Base-by-base conservation (phyloP, 2,888 invertebrate species). In the Pyrocoelia pectoralis region DNA sequence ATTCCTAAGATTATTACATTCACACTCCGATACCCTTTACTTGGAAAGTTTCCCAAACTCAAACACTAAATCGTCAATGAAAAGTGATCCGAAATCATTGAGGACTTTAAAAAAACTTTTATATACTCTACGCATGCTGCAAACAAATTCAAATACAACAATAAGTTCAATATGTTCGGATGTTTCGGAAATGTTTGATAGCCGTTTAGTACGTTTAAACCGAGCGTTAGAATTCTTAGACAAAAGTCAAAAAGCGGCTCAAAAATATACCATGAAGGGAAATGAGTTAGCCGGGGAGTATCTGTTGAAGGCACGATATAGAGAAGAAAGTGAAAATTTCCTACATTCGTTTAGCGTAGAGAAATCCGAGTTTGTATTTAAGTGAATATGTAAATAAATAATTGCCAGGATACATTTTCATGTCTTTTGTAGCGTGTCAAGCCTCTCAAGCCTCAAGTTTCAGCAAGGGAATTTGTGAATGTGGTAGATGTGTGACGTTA, bases 251-350 rank as follows among this genome's bases (percentile, higher is more conserved):
- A 76, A 77, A 65, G 77, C 79, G 6, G 82, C 83, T 14, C 70
- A 74, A n/a, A 74, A 71, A 51, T 85, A 84, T 66, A 75, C 77
- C 57, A 82, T 83, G 67, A 72, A 73, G 1, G 73, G 72, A 13
- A 81, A 84, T 68, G 81, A 83, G 28, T 67, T 82, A 33, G 83
- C 83, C 0, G 77, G 77, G 68, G 83, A 83, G 66, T 85, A 83
- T 74, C 73, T 85, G 17, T 71, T 85, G 15, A 85, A 85, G 70
- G 82, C 84, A 10, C 76, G 84, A 49, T 85, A 85, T 70, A 77
- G 78, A 46, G 85, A 85, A 65, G 84, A 85, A 46, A 75, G 75
- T 56, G 83, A 84, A 64, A 85, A 84, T 71, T 85, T 84, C 74
- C 77, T 77, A 63, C 74, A 77, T 66, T 85, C 84, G 18, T 74